Conservation (phyloP, 2,888 invertebrate genomes). For the Papilio protenor region DNA sequence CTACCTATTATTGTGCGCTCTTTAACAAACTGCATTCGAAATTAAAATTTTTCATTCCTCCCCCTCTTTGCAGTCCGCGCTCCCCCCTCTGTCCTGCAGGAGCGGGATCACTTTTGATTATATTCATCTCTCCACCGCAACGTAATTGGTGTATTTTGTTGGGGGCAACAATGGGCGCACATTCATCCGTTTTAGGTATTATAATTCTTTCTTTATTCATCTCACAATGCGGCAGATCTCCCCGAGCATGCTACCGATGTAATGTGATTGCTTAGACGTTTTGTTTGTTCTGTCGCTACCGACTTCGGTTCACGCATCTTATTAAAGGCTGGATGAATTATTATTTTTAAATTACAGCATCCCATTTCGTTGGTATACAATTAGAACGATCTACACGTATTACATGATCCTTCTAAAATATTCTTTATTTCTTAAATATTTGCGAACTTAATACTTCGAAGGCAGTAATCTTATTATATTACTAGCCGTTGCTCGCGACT, state of each 20-base stretch:
- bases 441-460: background rate
- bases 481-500: too few relatives aligned
- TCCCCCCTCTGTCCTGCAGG: slow-evolving; percentile 57
- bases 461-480: too few relatives aligned
- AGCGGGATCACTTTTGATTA: slow-evolving; percentile 80
- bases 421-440: background rate
- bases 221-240: slow-evolving; percentile 52
- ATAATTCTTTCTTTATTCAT: slow-evolving; percentile 66
- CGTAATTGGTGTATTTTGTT: slow-evolving; percentile 82
- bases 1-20: slow-evolving; percentile 74
- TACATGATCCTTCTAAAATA: background rate
- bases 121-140: slow-evolving; percentile 74
- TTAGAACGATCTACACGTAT: background rate
- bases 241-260: slow-evolving; percentile 49
- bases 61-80: slow-evolving; percentile 46
- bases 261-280: slow-evolving; percentile 53
- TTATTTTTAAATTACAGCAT: background rate
- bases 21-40: slow-evolving; percentile 84
- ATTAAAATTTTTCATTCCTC: slow-evolving; percentile 81
- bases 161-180: slow-evolving; percentile 75
- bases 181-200: slow-evolving; percentile 79
- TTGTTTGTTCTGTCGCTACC: slow-evolving; percentile 36
- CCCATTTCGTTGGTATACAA: background rate
- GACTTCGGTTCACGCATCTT: slow-evolving; percentile 1
- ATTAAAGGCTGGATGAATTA: background rate